A percentile compares a stretch with the other conserved stretches of the same genome.
phyloP scores from a whole-genome alignment of 2,113 vertebrate genomes.

The Pycnonotus jocosus region DNA sequence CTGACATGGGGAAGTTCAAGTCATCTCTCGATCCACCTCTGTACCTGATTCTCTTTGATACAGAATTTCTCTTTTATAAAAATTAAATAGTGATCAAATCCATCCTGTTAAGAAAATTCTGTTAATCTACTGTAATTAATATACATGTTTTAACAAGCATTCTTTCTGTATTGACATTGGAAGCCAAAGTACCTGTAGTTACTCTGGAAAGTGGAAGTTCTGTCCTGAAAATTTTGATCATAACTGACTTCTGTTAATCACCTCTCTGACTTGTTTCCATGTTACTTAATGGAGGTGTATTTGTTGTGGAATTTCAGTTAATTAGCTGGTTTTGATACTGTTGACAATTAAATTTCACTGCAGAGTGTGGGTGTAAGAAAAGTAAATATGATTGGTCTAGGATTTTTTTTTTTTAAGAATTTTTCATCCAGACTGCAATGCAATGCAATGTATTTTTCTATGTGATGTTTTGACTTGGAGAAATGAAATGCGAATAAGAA shows the following conservation, averaged over 20 bases:
- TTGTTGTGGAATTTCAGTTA: not conserved
- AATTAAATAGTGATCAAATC: not conserved
- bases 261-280: not conserved
- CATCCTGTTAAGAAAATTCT: not conserved
- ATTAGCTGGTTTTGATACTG: not conserved
- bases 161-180: not conserved
- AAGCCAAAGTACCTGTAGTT: not conserved
- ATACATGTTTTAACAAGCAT: not conserved
- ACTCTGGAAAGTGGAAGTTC: not conserved
- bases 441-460: no score
- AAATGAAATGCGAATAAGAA: not conserved
- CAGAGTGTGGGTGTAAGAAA: not conserved
- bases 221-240: not conserved
- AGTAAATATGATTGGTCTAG: no score
- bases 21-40: accelerated
- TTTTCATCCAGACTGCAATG: no score
- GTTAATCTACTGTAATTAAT: not conserved
- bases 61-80: not conserved
- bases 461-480: not conserved
- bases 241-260: not conserved
- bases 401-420: not conserved
- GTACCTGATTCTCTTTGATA: not conserved
- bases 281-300: not conserved
- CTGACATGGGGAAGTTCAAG: not conserved
- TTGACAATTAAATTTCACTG: not conserved